Evolutionary conservation across 1,140 invertebrate species (phyloP), one percentile per base, ranked within the genome.

Genomic region (Colletes latitarsis): DNA sequence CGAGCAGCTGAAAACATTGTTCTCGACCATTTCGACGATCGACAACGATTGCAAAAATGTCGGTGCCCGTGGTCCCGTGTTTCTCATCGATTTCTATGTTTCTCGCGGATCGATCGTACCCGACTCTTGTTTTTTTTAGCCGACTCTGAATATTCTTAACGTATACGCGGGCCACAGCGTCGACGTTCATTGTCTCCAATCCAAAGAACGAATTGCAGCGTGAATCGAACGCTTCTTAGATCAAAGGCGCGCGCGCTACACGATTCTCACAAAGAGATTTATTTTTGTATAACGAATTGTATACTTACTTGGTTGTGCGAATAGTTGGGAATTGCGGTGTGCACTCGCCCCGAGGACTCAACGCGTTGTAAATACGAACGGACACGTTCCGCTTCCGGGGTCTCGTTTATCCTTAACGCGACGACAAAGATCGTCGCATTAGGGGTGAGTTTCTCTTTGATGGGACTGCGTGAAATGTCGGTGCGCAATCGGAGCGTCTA

Each of bases 221-320:
- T 70, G 43, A 74, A 79, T 58, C 55, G 55, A 15, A 74, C 46
- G 69, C 79, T 81, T 77, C 72, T 46, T 53, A 49, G 60, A 39
- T 82, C 60, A 70, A 85, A 82, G 58, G 62, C 43, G 76, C 62
- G 67, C 74, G 64, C 80, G 49, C 30, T 14, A 17, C 82, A 80
- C 57, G 62, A 86, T 82, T 85, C 73, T 52, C 87, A 82, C 75
- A 89, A 83, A 91, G 91, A 92, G 88, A 90, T 89, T 92, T 92
- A 92, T 92, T 92, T 92, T 92, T 92, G 77, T 92, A 92, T 79
- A 79, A 89, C 73, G 86, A 90, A 88, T 88, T 85, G 84, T 91
- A 91, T 86, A 90, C 78, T 90, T 85, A 89, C 86, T 92, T 91
- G 89, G 89, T 92, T 92, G 90, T 90, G 88, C 84, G 81, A 89